These are phyloP conservation scores for Sigmodon hispidus DNA, from an alignment of 2,113 vertebrate species.

Conservation along the genomic window DNA sequence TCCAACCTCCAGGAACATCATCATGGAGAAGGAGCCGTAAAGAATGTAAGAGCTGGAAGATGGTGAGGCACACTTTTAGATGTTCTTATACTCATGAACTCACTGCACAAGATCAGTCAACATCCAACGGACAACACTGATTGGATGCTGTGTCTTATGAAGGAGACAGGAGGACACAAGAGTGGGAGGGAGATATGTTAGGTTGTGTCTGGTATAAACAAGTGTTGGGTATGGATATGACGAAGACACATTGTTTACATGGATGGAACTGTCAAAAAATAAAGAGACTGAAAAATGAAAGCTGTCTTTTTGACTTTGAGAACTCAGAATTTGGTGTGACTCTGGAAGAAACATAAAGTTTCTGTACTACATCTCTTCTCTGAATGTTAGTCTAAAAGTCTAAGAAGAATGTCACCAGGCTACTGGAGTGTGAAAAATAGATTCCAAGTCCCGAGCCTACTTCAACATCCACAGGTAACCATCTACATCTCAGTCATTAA, in stretches of 20 bases:
- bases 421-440: background rate
- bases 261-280: background rate
- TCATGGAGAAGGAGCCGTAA: background rate
- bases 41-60: background rate
- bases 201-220: background rate
- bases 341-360: background rate
- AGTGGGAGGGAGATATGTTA: background rate
- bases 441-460: background rate
- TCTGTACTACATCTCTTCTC: background rate
- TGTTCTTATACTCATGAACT: background rate
- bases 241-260: background rate
- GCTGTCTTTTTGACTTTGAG: background rate
- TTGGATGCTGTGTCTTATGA: background rate
- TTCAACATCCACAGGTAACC: fast-evolving
- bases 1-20: background rate
- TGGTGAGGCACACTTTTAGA: background rate
- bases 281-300: background rate
- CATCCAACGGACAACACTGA: background rate
- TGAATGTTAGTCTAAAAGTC: background rate
- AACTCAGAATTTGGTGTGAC: background rate
- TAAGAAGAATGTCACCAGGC: background rate
- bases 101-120: background rate
- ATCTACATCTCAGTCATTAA: background rate
- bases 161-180: background rate
- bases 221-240: too few relatives aligned